Evolutionary conservation across 2,113 vertebrate genomes (phyloP).

Genomic region (Nerophis lumbriciformis): DNA sequence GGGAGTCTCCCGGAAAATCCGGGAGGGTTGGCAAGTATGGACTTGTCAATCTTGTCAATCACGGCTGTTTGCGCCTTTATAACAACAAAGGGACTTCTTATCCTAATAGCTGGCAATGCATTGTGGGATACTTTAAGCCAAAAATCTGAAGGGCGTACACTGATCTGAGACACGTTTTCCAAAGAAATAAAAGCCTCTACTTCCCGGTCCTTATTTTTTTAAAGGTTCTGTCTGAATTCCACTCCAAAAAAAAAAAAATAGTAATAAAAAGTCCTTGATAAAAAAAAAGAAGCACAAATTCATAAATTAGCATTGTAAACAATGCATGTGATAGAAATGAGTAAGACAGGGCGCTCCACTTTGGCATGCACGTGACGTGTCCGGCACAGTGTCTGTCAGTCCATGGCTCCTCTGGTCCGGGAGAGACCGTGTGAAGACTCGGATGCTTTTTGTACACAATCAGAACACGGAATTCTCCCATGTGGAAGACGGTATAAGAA

Average conservation of each 20-base stretch:
- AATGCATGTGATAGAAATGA: conserved; percentile 65
- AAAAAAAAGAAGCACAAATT: conserved; percentile 34
- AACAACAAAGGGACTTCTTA: too few species aligned
- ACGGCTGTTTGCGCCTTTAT: too few species aligned
- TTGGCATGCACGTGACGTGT: conserved; percentile 73
- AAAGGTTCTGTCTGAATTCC: conserved; percentile 25
- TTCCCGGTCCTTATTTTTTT: conserved; percentile 7
- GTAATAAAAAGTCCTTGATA: conserved; percentile 43
- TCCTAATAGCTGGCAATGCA: too few species aligned
- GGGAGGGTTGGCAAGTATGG: too few species aligned
- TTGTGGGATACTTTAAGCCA: too few species aligned
- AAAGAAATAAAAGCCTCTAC: conserved; percentile 4
- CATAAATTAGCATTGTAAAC: conserved; percentile 67
- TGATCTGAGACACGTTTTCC: conserved; percentile 40
- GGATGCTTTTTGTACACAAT: conserved; percentile 64
- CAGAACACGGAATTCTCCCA: conserved; percentile 55
- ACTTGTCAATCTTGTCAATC: too few species aligned
- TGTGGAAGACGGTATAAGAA: conserved; percentile 70
- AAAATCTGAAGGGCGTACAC: neutral
- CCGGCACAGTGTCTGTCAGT: conserved; percentile 57
- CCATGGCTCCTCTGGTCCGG: conserved; percentile 11
- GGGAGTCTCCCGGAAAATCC: too few species aligned
- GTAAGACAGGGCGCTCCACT: conserved; percentile 60
- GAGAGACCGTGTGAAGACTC: conserved; percentile 49
- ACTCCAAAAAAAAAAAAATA: conserved; percentile 30